phyloP scores from a whole-genome alignment of 2,888 invertebrate species.

The Silvanus unidentatus region DNA sequence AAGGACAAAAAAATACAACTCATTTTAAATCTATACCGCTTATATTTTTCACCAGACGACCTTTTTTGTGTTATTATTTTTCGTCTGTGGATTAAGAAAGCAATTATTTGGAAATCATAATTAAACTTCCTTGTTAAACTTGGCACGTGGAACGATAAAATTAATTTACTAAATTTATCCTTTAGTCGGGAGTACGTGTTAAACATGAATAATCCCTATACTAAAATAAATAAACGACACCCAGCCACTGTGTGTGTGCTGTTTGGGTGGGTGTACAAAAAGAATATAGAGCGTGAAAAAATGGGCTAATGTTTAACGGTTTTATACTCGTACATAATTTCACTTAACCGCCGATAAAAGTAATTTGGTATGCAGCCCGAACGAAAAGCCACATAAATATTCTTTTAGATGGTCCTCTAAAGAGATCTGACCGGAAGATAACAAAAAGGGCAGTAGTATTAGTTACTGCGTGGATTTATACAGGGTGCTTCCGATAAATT shows the following conservation, averaged over 20 bases:
- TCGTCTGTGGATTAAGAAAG: too few relatives aligned
- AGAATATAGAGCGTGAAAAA: too few relatives aligned
- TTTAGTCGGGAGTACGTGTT: too few relatives aligned
- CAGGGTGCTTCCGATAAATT: slow-evolving; percentile 13
- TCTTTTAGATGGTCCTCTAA: slow-evolving; percentile 6
- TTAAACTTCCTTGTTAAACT: not conserved
- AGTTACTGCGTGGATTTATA: slow-evolving; percentile 13
- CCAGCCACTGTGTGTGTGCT: too few relatives aligned
- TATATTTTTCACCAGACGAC: not conserved
- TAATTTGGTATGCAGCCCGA: slow-evolving; percentile 2
- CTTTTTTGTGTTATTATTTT: too few relatives aligned
- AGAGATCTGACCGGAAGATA: slow-evolving; percentile 14
- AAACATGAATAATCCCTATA: too few relatives aligned
- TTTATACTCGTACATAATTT: slow-evolving; percentile 2
- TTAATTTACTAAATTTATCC: too few relatives aligned
- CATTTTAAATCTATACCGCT: not conserved
- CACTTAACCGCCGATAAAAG: slow-evolving; percentile 4
- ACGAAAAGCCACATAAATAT: slow-evolving; percentile 7
- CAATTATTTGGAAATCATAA: not conserved
- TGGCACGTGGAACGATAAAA: not conserved
- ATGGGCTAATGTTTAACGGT: too few relatives aligned
- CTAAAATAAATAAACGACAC: too few relatives aligned
- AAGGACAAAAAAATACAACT: too few relatives aligned
- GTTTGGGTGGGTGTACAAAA: too few relatives aligned
- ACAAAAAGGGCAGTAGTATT: slow-evolving; percentile 23